Conservation (phyloP, 2,797 vertebrate genomes). For the Mallotus villosus region DNA sequence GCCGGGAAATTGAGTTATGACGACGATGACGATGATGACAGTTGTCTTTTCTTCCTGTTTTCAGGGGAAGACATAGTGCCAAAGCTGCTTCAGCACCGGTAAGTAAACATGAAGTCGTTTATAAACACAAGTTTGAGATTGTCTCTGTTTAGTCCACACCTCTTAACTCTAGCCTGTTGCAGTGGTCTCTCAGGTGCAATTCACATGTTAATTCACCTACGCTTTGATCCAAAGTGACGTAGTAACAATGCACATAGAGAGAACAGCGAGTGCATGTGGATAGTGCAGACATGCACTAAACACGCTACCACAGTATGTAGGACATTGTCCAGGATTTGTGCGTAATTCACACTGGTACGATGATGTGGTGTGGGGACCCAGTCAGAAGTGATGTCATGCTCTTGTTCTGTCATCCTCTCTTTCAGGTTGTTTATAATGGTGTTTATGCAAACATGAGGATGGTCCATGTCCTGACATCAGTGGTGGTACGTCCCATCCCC, state of each 20-base stretch:
- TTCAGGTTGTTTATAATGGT: slow-evolving; percentile 93
- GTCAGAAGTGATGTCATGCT: background rate
- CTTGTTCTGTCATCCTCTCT: slow-evolving; percentile 23
- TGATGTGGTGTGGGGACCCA: background rate
- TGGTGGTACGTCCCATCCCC: slow-evolving; percentile 88
- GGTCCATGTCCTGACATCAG: slow-evolving; percentile 98
- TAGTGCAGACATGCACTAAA: too few species aligned
- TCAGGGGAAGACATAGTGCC: slow-evolving; percentile 92
- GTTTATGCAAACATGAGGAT: slow-evolving; percentile 99
- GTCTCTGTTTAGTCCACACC: background rate
- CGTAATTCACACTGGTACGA: background rate
- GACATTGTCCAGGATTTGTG: too few species aligned
- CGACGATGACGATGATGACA: slow-evolving; percentile 3
- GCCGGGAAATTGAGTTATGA: background rate
- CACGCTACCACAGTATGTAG: too few species aligned
- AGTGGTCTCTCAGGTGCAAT: background rate
- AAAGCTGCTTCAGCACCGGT: slow-evolving; percentile 90
- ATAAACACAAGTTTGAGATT: background rate
- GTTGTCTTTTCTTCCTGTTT: slow-evolving; percentile 54
- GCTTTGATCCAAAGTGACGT: too few species aligned
- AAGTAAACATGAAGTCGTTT: slow-evolving; percentile 66
- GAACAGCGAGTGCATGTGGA: too few species aligned
- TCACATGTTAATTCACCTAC: too few species aligned
- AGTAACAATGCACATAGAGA: too few species aligned
- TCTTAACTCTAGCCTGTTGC: background rate